Percentiles rank a stretch among this genome's conserved stretches.
Evolutionary conservation across 1,140 invertebrate species (phyloP).

Genomic region (Chymomyza costata): DNA sequence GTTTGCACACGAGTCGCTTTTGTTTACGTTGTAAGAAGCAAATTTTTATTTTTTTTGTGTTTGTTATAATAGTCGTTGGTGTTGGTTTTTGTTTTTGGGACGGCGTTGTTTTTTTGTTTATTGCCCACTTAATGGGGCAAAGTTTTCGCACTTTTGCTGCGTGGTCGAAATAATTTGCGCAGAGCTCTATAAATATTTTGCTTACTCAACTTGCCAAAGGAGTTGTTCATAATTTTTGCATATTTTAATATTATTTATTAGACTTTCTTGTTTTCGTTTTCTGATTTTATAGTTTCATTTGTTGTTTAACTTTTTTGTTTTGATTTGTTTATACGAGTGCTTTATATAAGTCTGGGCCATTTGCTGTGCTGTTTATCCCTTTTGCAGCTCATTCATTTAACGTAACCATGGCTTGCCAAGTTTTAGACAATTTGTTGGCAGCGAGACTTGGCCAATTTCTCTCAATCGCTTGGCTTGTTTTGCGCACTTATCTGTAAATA

Average conservation of each 20-base stretch:
- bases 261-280: slow-evolving; percentile 23
- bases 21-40: slow-evolving; percentile 10
- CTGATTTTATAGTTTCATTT: slow-evolving; percentile 30
- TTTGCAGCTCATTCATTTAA: slow-evolving; percentile 5
- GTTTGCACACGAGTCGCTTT: slow-evolving; percentile 22
- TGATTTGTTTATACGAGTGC: slow-evolving; percentile 23
- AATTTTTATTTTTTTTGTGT: slow-evolving; percentile 12
- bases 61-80: neutral
- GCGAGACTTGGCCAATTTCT: slow-evolving; percentile 1
- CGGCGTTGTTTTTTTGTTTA: slow-evolving; percentile 36
- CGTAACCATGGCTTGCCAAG: neutral
- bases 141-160: slow-evolving; percentile 29
- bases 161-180: slow-evolving; percentile 3
- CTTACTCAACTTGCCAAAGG: too few relatives aligned
- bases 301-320: slow-evolving; percentile 13
- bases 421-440: slow-evolving; percentile 23
- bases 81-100: slow-evolving; percentile 5
- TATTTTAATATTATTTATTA: slow-evolving; percentile 7
- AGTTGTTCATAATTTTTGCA: neutral
- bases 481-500: slow-evolving; percentile 58
- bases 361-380: slow-evolving; percentile 19
- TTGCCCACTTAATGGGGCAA: slow-evolving; percentile 47
- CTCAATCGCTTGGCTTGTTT: slow-evolving; percentile 16
- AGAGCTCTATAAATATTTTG: neutral
- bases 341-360: slow-evolving; percentile 42